Evolutionary conservation across 2,888 invertebrate species (phyloP), one percentile per base, ranked within the genome.

Genomic region (Priocnemis perturbator): DNA sequence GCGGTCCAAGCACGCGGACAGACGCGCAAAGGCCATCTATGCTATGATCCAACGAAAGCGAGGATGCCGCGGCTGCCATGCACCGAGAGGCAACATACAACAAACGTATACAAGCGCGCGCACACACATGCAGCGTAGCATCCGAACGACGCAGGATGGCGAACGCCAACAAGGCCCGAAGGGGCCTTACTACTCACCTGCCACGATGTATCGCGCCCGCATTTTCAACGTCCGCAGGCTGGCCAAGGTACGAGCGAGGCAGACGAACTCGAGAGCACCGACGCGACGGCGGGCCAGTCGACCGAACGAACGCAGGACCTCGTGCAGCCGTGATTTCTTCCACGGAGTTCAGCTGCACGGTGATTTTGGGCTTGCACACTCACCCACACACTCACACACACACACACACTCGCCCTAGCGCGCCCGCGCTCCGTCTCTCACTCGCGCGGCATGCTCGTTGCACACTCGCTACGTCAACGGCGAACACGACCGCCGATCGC

Each of bases 171-270:
- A 11, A 11, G 37, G 11, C 58, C 57, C 26, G 56, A 69, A 57
- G 73, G 68, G 69, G 61, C 62, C 74, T n/a, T n/a, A n/a, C n/a
- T 71, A 81, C 84, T 86, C 81, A 85, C 85, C 85, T 84, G 86
- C 82, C 78, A 86, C 81, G 77, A 83, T 76, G 81, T 77, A 82
- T 77, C 78, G 78, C 76, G 86, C 64, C 79, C 82, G 85, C 83
- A 85, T 85, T 76, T 83, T 81, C 78, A 66, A 61, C 71, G 74
- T 71, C 69, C 71, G 63, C 48, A n/a, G n/a, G 30, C 45, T 61
- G 62, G 69, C 74, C 64, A 70, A 67, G 61, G 59, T 60, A 53
- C 11, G 4, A 1, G 37, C 37, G 57, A 60, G 61, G 47, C 57
- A 65, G 52, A 60, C 62, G 68, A 67, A 50, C 4, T 15, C 19